A percentile compares a stretch with the other conserved stretches of the same genome.
phyloP scores from a whole-genome alignment of 1,140 invertebrate genomes.

The Nixonia krombeini region DNA sequence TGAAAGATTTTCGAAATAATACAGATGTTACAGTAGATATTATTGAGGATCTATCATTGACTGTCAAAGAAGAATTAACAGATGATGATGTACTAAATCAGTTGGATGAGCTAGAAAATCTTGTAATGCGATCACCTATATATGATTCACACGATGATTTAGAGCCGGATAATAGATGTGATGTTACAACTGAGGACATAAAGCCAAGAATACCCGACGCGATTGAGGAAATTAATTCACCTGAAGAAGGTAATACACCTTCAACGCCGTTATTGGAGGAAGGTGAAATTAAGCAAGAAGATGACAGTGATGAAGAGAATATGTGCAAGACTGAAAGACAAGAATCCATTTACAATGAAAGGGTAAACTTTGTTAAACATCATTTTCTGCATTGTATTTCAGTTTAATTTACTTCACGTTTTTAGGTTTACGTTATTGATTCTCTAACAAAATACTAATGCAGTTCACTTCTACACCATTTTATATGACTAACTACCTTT shows the following conservation, averaged over 20 bases:
- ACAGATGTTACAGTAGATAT: background rate
- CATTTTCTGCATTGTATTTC: background rate
- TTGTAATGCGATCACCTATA: constrained; percentile 27
- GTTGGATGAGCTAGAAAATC: constrained; percentile 33
- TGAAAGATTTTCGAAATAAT: background rate
- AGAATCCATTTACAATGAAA: constrained; percentile 31
- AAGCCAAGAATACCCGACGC: too few species aligned
- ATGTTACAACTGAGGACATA: constrained; percentile 1
- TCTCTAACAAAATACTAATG: too few species aligned
- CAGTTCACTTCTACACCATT: too few species aligned
- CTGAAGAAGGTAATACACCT: constrained; percentile 16
- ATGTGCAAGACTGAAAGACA: constrained; percentile 26
- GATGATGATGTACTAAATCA: constrained; percentile 41
- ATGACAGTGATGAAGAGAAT: constrained; percentile 25
- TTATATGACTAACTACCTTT: background rate
- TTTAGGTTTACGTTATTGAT: too few species aligned
- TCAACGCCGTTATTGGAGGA: constrained; percentile 21
- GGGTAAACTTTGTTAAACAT: constrained; percentile 26
- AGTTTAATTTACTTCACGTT: background rate
- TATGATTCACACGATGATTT: constrained; percentile 6
- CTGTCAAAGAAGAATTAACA: constrained; percentile 25
- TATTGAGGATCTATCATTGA: background rate
- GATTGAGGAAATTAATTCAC: too few species aligned
- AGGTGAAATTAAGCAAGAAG: constrained; percentile 27
- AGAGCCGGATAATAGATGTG: background rate